phyloP scores from a whole-genome alignment of 2,113 vertebrate genomes.

The Dicentrarchus labrax region DNA sequence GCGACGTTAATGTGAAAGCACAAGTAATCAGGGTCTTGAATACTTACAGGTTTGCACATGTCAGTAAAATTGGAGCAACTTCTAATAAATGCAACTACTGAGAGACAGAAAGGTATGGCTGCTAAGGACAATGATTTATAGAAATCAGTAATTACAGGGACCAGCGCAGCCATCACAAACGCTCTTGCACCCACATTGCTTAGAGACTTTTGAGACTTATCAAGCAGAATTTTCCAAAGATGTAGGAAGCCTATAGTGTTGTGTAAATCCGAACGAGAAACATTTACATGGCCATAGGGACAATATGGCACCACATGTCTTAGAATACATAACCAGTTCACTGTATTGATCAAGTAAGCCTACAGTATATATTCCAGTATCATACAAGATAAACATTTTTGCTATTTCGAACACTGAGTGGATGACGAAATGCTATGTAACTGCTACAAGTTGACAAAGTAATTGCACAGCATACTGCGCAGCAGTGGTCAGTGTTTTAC shows the following conservation, averaged over 20 bases:
- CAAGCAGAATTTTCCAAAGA: slow-evolving; percentile 75
- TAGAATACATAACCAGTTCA: slow-evolving; percentile 60
- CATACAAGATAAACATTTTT: slow-evolving; percentile 54
- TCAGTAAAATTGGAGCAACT: slow-evolving; percentile 53
- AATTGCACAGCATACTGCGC: slow-evolving; percentile 75
- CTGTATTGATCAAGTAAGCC: slow-evolving; percentile 59
- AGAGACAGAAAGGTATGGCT: slow-evolving; percentile 57
- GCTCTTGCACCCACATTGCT: slow-evolving; percentile 46
- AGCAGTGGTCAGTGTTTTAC: slow-evolving; percentile 70
- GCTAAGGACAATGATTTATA: slow-evolving; percentile 46
- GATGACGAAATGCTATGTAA: slow-evolving; percentile 60
- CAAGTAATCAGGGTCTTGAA: slow-evolving; percentile 73
- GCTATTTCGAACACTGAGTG: slow-evolving; percentile 66
- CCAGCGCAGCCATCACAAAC: slow-evolving; percentile 64
- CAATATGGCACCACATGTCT: slow-evolving; percentile 67
- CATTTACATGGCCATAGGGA: slow-evolving; percentile 42
- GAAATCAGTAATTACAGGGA: slow-evolving; percentile 62
- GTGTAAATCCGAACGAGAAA: slow-evolving; percentile 46
- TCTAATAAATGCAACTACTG: slow-evolving; percentile 73
- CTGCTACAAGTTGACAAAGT: slow-evolving; percentile 74
- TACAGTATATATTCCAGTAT: slow-evolving; percentile 71
- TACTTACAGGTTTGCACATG: slow-evolving; percentile 71
- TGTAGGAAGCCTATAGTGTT: slow-evolving; percentile 47
- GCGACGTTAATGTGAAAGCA: slow-evolving; percentile 72
- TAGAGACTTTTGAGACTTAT: slow-evolving; percentile 64